Evolutionary conservation across 2,113 vertebrate species (phyloP).

Genomic region (Pluvialis apricaria): DNA sequence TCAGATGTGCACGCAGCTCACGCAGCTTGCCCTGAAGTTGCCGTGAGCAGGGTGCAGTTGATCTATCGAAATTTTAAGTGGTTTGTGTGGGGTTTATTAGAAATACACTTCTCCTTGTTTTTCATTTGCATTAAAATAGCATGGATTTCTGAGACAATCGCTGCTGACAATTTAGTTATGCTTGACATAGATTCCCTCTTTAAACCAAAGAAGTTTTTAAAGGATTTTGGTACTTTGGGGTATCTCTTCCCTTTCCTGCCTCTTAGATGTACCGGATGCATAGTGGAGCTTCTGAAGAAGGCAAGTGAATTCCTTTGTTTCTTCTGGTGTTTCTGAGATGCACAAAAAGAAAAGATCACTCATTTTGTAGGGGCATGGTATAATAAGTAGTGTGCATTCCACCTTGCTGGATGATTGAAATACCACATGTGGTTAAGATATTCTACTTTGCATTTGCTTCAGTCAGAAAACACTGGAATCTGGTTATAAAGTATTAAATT

Average conservation of each 20-base stretch:
- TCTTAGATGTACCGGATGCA: fast-evolving
- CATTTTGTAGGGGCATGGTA: neutral
- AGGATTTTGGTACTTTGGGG: neutral
- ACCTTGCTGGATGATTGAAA: neutral
- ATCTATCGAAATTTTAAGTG: neutral
- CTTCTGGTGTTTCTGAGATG: neutral
- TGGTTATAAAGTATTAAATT: too few relatives aligned
- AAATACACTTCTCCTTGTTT: neutral
- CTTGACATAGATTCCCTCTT: neutral
- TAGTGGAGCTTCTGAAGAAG: neutral
- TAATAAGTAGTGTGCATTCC: neutral
- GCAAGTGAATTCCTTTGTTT: neutral
- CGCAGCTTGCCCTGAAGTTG: neutral
- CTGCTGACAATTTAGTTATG: neutral
- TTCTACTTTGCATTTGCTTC: neutral
- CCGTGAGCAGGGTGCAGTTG: neutral
- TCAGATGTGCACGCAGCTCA: neutral
- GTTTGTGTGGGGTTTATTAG: neutral
- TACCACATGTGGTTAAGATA: neutral
- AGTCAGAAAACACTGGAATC: neutral
- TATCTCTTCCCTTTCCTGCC: neutral
- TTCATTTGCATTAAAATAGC: neutral
- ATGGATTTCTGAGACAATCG: neutral
- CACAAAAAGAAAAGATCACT: neutral
- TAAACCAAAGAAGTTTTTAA: neutral